Evolutionary conservation across 2,797 vertebrate species (phyloP).

Genomic region (Bradypodion ventrale): DNA sequence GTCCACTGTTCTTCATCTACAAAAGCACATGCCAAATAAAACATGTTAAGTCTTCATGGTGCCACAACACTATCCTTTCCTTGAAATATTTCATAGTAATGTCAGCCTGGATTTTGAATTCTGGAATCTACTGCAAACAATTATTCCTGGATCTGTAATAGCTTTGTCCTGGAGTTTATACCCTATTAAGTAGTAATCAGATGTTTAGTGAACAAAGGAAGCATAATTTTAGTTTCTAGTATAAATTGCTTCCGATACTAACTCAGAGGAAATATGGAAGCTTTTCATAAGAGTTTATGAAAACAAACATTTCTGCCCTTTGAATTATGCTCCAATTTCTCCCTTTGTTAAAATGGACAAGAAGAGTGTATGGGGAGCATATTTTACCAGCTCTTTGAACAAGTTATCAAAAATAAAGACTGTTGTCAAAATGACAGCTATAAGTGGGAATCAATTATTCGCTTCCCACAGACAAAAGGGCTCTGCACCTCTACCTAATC

Average conservation of each 20-base stretch:
- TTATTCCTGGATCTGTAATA: neutral
- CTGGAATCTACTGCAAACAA: slow-evolving; percentile 24
- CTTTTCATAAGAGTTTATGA: neutral
- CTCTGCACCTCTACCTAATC: neutral
- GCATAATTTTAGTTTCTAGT: neutral
- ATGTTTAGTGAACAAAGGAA: neutral
- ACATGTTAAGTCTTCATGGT: too few relatives aligned
- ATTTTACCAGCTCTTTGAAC: neutral
- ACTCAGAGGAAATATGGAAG: neutral
- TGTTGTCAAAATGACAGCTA: neutral
- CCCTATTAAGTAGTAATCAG: neutral
- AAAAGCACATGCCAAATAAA: too few relatives aligned
- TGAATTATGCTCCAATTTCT: neutral
- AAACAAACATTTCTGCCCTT: neutral
- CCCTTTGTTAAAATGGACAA: neutral
- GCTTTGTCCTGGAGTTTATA: neutral
- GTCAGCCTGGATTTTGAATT: slow-evolving; percentile 6
- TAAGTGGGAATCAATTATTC: neutral
- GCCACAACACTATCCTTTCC: too few relatives aligned
- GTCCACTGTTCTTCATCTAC: too few relatives aligned
- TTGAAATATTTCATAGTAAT: neutral
- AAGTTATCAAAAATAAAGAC: neutral
- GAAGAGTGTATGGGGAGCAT: neutral
- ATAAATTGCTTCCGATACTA: neutral
- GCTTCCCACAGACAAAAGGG: neutral